phyloP scores from a whole-genome alignment of 2,113 vertebrate species.

The Xerus inauris region DNA sequence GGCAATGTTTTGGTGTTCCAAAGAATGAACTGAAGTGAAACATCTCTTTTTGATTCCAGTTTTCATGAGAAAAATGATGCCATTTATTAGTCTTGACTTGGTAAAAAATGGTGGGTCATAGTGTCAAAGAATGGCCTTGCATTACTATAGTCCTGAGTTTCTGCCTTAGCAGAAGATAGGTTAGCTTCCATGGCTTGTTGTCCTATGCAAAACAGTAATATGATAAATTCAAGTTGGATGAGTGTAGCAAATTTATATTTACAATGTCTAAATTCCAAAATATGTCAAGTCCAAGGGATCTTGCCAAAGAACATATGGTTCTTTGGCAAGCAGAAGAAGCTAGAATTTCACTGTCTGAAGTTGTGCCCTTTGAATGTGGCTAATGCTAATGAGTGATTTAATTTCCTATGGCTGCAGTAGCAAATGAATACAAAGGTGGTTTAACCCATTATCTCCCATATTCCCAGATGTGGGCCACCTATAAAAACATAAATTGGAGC shows the following conservation, averaged over 20 bases:
- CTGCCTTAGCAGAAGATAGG: neutral
- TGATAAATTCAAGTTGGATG: neutral
- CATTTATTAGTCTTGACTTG: neutral
- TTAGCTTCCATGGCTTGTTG: neutral
- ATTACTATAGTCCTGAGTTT: neutral
- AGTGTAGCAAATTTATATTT: neutral
- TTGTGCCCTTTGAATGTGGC: neutral
- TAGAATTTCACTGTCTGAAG: neutral
- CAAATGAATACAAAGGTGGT: neutral
- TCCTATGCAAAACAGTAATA: neutral
- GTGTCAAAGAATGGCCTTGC: neutral
- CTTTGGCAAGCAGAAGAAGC: neutral
- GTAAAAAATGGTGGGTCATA: neutral
- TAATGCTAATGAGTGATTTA: neutral
- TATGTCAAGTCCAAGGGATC: neutral
- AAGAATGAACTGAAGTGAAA: neutral
- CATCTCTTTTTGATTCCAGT: neutral
- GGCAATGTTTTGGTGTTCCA: neutral
- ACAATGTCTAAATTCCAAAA: neutral
- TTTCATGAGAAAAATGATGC: constrained; percentile 1
- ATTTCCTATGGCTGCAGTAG: neutral
- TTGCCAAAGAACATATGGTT: neutral
- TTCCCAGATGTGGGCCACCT: neutral
- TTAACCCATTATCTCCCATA: neutral
- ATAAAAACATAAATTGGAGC: neutral